phyloP scores from a whole-genome alignment of 1,140 invertebrate species.

The Zaprionus capensis region DNA sequence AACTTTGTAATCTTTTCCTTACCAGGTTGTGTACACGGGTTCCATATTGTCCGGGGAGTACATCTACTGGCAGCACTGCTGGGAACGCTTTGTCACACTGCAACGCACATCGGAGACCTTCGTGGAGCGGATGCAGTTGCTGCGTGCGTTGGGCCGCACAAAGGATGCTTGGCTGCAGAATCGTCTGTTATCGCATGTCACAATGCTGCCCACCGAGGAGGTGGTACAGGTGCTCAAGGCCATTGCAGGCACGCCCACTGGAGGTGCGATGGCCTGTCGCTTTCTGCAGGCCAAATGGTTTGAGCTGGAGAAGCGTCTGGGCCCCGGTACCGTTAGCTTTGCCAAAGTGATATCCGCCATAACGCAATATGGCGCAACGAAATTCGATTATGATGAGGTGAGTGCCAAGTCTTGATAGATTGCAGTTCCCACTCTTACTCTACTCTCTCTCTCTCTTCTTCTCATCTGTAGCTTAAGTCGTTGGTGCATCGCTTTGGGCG shows the following conservation, averaged over 20 bases:
- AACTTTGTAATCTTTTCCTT: not conserved
- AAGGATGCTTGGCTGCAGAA: slow-evolving; percentile 90
- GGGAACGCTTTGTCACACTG: slow-evolving; percentile 86
- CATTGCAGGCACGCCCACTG: slow-evolving; percentile 89
- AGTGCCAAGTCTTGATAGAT: not conserved
- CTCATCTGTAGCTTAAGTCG: slow-evolving; percentile 68
- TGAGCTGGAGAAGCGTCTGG: slow-evolving; percentile 87
- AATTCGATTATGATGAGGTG: slow-evolving; percentile 90
- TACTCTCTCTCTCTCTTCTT: not conserved
- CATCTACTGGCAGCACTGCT: slow-evolving; percentile 90
- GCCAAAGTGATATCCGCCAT: slow-evolving; percentile 89
- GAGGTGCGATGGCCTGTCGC: slow-evolving; percentile 89
- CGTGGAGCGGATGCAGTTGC: slow-evolving; percentile 88
- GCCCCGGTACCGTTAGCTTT: slow-evolving; percentile 88
- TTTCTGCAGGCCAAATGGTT: slow-evolving; percentile 91
- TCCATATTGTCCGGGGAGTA: slow-evolving; percentile 87
- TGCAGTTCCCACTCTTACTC: not conserved
- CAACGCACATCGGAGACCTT: slow-evolving; percentile 86
- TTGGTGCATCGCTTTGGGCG: slow-evolving; percentile 82
- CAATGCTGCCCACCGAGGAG: slow-evolving; percentile 89
- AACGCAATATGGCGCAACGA: slow-evolving; percentile 89
- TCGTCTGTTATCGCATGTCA: slow-evolving; percentile 88
- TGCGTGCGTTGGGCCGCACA: slow-evolving; percentile 88
- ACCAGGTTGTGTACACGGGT: slow-evolving; percentile 81
- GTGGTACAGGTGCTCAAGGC: slow-evolving; percentile 88